Base-by-base conservation (phyloP, 2,888 invertebrate species). In the Drosophila nr. medialis region DNA sequence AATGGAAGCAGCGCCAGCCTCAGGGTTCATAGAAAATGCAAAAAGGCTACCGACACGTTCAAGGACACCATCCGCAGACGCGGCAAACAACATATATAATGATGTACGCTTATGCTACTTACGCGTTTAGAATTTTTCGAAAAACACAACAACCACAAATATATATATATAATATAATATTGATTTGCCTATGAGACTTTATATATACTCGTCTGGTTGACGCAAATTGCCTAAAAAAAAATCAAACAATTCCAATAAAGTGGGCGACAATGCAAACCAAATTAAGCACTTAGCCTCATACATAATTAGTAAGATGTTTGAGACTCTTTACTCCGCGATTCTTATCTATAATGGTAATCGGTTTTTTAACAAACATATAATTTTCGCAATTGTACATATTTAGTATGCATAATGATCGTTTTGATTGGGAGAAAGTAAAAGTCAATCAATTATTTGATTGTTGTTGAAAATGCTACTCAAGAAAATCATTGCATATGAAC, bases 1-100 rank as follows among this genome's bases (percentile, higher is more conserved):
- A 67, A 54, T 73, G 60, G 54, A 67, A 80, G 59, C 56, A 54
- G 34, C 54, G 29, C 10, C 42, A 38, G 42, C 48, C 15, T n/a
- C 56, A 32, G 45, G 54, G 32, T 50, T 45, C 24, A 24, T 56
- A 56, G 58, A 32, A 55, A 60, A 64, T 53, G 67, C 40, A 65
- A 70, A 70, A 62, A 69, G 72, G 68, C 63, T 83, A 81, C 64
- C 74, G 81, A 85, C 85, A 77, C 79, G 79, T 87, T 85, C 85
- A 85, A 85, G 85, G 83, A 85, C 85, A 56, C 62, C 83, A 64
- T 36, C 63, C 34, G 32, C 66, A 74, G 75, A 74, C 77, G 59
- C 58, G 27, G 36, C 59, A 58, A 45, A 55, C 67, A 58, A 45
- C 58, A 65, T 67, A 77, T 83, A 75, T 85, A 77, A 87, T 83